Base-by-base conservation (phyloP, 2,888 invertebrate species). In the Caradrina kadenii region DNA sequence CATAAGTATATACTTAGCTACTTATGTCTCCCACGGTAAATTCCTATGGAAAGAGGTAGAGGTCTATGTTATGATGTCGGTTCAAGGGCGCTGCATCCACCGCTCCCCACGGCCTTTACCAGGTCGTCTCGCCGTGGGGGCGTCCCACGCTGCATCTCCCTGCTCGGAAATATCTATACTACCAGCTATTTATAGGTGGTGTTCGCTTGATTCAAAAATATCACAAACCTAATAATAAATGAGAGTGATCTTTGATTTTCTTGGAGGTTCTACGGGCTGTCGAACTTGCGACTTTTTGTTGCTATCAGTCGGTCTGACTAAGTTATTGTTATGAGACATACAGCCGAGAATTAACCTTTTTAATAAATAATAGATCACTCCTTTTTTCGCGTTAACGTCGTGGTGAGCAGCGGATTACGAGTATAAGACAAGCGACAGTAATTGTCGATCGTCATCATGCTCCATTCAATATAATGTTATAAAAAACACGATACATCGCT, bases 81-180 rank as follows among this genome's bases (percentile, higher is more conserved):
- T 77, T 77, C 76, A 77, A 77, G 76, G 76, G 76, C 76, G 50
- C 54, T 80, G 80, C 76, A 79, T 60, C 52, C 63, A 56, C 53
- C 58, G 39, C 80, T 76, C 76, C 75, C 69, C 53, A 39, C 63
- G 71, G 58, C 80, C 77, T 78, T 76, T 60, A 66, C 31, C 76
- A 76, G 71, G 53, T 80, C 26, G 69, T 61, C 69, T 69, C 60
- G 70, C 50, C 39, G 76, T 60, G 81, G 77, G 76, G 76, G 80
- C 71, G 55, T 26, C 71, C 70, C 50, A 63, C 75, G 69, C 49
- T 75, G 65, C 71, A 65, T 75, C 80, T 70, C 76, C 70, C 80
- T 22, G 53, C 42, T 53, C 11, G 73, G 39, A 26, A 76, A 49
- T 45, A 13, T 19, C 50, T n/a, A 31, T 54, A 22, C 39, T 71